Percentiles rank a stretch among this genome's conserved stretches.
Evolutionary conservation across 1,140 invertebrate species (phyloP).

Genomic region (Prorops nasuta): DNA sequence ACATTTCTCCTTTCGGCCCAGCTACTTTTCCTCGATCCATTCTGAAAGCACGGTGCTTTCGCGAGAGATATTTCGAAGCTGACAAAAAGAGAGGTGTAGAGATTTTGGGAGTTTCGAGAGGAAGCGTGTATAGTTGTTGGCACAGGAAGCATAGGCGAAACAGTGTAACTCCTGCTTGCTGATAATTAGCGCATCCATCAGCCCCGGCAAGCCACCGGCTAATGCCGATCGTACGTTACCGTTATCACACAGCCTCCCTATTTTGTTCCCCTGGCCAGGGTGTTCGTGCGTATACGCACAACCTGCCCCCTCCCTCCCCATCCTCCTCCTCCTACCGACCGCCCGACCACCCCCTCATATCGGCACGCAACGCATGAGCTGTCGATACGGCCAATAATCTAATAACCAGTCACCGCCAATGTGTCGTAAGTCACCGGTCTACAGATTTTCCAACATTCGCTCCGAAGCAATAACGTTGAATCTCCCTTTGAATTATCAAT

Average conservation of each 20-base stretch:
- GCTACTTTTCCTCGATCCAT: too few species aligned
- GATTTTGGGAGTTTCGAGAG: too few species aligned
- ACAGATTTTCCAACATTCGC: slow-evolving; percentile 43
- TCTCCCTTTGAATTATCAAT: slow-evolving; percentile 26
- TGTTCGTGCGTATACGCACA: slow-evolving; percentile 15
- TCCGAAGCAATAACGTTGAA: slow-evolving; percentile 41
- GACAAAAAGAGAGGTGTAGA: too few species aligned
- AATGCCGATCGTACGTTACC: slow-evolving; percentile 59
- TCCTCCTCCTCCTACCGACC: slow-evolving; percentile 8
- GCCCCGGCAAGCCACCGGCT: slow-evolving; percentile 54
- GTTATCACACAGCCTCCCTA: slow-evolving; percentile 50
- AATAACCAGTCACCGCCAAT: slow-evolving; percentile 54
- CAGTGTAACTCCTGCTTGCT: slow-evolving; percentile 57
- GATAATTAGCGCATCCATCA: slow-evolving; percentile 59
- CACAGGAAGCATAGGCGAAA: slow-evolving; percentile 34
- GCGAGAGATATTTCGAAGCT: too few species aligned
- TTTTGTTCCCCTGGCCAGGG: slow-evolving; percentile 22
- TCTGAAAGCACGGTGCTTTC: too few species aligned
- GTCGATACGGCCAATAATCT: slow-evolving; percentile 57
- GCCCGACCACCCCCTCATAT: slow-evolving; percentile 26
- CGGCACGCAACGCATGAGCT: slow-evolving; percentile 42
- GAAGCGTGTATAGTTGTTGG: too few species aligned
- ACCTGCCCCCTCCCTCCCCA: slow-evolving; percentile 9
- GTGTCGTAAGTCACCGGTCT: slow-evolving; percentile 47
- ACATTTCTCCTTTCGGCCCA: too few species aligned